Base-by-base conservation (phyloP, 2,888 invertebrate genomes). In the Xanthia icteritia region DNA sequence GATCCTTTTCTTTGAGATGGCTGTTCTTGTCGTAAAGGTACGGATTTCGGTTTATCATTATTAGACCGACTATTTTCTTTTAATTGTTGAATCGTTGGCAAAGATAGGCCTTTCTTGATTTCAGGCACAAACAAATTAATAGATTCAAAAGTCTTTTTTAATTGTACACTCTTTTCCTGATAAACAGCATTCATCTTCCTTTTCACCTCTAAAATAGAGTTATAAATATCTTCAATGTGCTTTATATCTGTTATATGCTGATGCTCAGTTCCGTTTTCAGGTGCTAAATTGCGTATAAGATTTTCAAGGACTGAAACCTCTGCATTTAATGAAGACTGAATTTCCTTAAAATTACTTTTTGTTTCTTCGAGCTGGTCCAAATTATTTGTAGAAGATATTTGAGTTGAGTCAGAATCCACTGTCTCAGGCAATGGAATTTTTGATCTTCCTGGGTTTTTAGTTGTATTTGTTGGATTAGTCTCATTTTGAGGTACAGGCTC, bases 111-210 rank as follows among this genome's bases (percentile, higher is more conserved):
- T 69, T 48, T 27, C n/a, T 64, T 76, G 5, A 77, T n/a, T n/a
- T 76, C 56, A 27, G 77, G 70, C 45, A 77, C 70, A 39, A 45
- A 11, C 45, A 77, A 27, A 48, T 64, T 20, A 51, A 70, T 39
- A 39, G 27, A 36, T 58, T 56, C 69, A 48, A 76, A 76, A n/a
- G 20, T 1, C n/a, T 39, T 56, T 42, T 39, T 77, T 5, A 77
- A 31, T n/a, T 27, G 15, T 48, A 8, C 11, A 64, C 69, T 69
- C 13, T 69, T 48, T 2, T 63, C 20, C 0, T 11, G 0, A 3
- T n/a, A 77, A 2, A 48, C 39, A 64, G 39, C 39, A 51, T 65
- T 70, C 13, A 77, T 15, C 20, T 42, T 42, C 1, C n/a, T 42
- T 70, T 64, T 77, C 2, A 64, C 3, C 1, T 15, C 15, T 64